A percentile compares a stretch with the other conserved stretches of the same genome.
phyloP scores from a whole-genome alignment of 2,888 invertebrate species.

The Lamproptera curius region DNA sequence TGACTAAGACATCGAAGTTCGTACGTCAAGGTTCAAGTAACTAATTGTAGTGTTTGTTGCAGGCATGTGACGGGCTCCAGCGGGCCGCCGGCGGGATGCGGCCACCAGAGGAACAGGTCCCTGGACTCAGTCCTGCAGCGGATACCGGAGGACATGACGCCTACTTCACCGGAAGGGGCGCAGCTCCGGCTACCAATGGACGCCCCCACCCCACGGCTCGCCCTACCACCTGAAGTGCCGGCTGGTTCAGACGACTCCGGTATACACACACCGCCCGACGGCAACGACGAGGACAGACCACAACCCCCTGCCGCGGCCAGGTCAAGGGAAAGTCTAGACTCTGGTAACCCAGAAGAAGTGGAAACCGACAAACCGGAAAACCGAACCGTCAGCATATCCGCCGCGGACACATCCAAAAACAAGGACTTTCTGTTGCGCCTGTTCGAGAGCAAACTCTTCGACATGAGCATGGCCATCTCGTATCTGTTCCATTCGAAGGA shows the following conservation, averaged over 20 bases:
- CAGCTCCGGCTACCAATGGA: conserved; percentile 60
- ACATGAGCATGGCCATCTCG: conserved; percentile 98
- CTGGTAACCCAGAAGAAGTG: conserved; percentile 81
- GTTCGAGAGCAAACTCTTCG: conserved; percentile 97
- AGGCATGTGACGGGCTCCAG: conserved; percentile 70
- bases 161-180: conserved; percentile 66
- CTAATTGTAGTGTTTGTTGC: conserved; percentile 42
- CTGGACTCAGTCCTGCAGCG: conserved; percentile 93
- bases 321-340: conserved; percentile 87
- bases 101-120: conserved; percentile 93
- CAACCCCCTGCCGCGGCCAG: conserved; percentile 72
- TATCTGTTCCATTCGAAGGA: conserved; percentile 99
- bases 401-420: conserved; percentile 61
- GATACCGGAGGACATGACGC: conserved; percentile 90
- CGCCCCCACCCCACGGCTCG: conserved; percentile 77
- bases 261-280: conserved; percentile 73
- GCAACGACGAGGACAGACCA: conserved; percentile 72
- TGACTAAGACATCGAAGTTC: too few species aligned
- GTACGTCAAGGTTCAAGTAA: too few species aligned
- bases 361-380: conserved; percentile 75
- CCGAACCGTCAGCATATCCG: conserved; percentile 49
- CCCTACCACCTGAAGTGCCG: conserved; percentile 66
- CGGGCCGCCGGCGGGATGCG: conserved; percentile 75
- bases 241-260: conserved; percentile 89
- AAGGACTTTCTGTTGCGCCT: conserved; percentile 89